Evolutionary conservation across 1,140 invertebrate species (phyloP).

Genomic region (Scaptomyza pallida): DNA sequence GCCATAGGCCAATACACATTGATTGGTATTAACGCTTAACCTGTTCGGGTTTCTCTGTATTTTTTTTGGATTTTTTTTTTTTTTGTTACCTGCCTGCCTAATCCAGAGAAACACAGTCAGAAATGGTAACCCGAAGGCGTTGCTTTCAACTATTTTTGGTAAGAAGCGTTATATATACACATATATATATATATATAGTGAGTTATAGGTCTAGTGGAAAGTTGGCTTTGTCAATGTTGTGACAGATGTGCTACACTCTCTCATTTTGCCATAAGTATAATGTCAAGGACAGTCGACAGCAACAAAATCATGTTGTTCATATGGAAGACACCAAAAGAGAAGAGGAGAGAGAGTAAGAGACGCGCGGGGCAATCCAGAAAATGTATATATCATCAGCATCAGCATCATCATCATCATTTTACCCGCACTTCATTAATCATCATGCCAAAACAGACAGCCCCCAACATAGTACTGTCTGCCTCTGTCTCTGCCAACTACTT

Average conservation of each 20-base stretch:
- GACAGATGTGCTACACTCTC: constrained; percentile 34
- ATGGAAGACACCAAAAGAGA: constrained; percentile 23
- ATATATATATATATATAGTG: no score
- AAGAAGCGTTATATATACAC: no score
- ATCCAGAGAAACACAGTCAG: constrained; percentile 19
- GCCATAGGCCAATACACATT: constrained; percentile 50
- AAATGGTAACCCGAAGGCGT: constrained; percentile 9
- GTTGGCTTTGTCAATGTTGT: constrained; percentile 62
- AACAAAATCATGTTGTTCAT: constrained; percentile 33
- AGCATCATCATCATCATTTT: constrained; percentile 39
- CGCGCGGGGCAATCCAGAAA: constrained; percentile 3
- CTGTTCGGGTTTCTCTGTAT: constrained; percentile 52
- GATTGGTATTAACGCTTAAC: constrained; percentile 79
- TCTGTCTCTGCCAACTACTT: constrained; percentile 7
- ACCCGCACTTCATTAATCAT: constrained; percentile 83
- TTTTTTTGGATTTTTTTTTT: background rate
- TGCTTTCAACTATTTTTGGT: constrained; percentile 6
- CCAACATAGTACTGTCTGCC: constrained; percentile 13
- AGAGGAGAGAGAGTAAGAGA: constrained; percentile 15
- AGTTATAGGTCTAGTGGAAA: constrained; percentile 43
- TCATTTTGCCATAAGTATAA: constrained; percentile 8
- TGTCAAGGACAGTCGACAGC: constrained; percentile 32
- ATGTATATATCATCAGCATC: constrained; percentile 40
- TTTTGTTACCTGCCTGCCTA: constrained; percentile 51
- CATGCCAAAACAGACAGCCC: constrained; percentile 61